These are phyloP conservation scores for Leptonema lineaticorne DNA, from an alignment of 1,140 invertebrate genomes.

Conservation along the genomic window DNA sequence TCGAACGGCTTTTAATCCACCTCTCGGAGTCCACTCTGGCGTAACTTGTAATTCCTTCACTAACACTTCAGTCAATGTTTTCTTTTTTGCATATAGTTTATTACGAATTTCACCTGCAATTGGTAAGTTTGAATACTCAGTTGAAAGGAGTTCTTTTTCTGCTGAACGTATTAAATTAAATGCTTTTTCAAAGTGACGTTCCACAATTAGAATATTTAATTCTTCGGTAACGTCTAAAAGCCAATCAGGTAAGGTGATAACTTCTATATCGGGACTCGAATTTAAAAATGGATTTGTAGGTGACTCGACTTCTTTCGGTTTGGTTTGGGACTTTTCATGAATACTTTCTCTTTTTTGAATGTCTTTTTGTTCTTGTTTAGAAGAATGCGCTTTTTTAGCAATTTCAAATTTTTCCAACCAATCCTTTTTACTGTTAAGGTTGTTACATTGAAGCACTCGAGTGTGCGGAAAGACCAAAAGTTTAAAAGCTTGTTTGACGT, in stretches of 20 bases:
- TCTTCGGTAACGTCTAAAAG: conserved; percentile 90
- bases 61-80: conserved; percentile 79
- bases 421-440: conserved; percentile 84
- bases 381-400: conserved; percentile 81
- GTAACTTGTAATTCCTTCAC: conserved; percentile 86
- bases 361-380: conserved; percentile 65
- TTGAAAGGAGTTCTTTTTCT: conserved; percentile 51
- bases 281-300: conserved; percentile 53
- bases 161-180: conserved; percentile 75
- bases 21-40: conserved; percentile 86
- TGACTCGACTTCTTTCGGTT: conserved; percentile 52
- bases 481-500: conserved; percentile 91
- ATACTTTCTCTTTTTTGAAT: conserved; percentile 50
- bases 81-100: conserved; percentile 72
- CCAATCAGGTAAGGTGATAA: conserved; percentile 78
- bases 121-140: conserved; percentile 51
- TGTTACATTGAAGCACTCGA: conserved; percentile 88
- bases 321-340: conserved; percentile 46
- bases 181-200: conserved; percentile 95
- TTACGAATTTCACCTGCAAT: conserved; percentile 49
- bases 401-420: conserved; percentile 94
- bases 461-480: conserved; percentile 92
- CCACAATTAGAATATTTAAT: conserved; percentile 95
- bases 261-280: conserved; percentile 58
- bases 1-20: conserved; percentile 85